Evolutionary conservation across 1,140 invertebrate genomes (phyloP).

Genomic region (Macrotrachela quadricornifera): DNA sequence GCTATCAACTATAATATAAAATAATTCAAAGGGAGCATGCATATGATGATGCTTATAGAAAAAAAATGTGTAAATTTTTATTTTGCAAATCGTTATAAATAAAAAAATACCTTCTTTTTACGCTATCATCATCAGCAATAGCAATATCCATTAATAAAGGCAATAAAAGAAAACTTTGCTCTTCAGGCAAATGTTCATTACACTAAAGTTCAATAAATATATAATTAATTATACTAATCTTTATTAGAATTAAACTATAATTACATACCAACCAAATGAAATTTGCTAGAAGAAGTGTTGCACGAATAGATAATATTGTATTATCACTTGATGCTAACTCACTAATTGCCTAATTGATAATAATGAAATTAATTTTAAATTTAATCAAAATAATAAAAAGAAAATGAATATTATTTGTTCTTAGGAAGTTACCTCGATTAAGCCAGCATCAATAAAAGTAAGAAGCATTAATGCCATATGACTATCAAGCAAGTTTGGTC

Average conservation of each 20-base stretch:
- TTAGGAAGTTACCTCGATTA: slow-evolving; percentile 40
- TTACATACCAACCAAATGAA: slow-evolving; percentile 50
- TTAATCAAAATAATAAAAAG: not conserved
- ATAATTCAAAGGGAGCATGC: too few species aligned
- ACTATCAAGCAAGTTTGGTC: slow-evolving; percentile 69
- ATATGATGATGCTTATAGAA: too few species aligned
- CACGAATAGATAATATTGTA: slow-evolving; percentile 62
- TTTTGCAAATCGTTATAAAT: too few species aligned
- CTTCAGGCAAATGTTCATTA: not conserved
- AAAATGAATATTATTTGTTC: not conserved
- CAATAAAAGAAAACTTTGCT: too few species aligned
- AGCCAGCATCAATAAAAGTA: slow-evolving; percentile 58
- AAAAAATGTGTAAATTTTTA: too few species aligned
- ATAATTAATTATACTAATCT: too few species aligned
- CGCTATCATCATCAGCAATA: too few species aligned
- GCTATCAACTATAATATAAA: too few species aligned
- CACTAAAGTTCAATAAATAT: slow-evolving; percentile 11
- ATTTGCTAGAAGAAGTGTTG: slow-evolving; percentile 66
- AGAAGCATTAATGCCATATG: slow-evolving; percentile 68
- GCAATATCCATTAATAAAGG: too few species aligned
- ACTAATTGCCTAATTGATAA: slow-evolving; percentile 43
- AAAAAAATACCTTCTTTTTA: too few species aligned
- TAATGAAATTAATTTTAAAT: too few species aligned
- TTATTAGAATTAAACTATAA: slow-evolving; percentile 6
- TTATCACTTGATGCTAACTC: slow-evolving; percentile 71